These are phyloP conservation scores for Planiliza haematocheilus DNA, from an alignment of 2,113 vertebrate species.

Conservation along the genomic window DNA sequence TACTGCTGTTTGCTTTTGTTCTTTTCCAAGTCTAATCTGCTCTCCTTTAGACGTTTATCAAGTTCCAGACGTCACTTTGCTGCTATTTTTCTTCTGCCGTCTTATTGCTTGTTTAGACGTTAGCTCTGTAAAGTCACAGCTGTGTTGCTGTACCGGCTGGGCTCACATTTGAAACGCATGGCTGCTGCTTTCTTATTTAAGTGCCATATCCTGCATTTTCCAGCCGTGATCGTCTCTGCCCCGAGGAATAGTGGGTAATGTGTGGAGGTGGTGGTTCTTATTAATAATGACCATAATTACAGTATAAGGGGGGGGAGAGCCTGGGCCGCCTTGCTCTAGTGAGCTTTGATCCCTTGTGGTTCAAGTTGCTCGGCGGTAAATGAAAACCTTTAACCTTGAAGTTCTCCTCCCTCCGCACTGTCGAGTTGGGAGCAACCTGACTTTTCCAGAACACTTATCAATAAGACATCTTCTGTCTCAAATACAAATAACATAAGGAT, in stretches of 20 bases:
- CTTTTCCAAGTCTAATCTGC: constrained; percentile 57
- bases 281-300: constrained; percentile 74
- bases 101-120: constrained; percentile 21
- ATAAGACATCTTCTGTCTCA: background rate
- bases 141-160: background rate
- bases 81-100: constrained; percentile 11
- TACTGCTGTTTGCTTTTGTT: constrained; percentile 64
- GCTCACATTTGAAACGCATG: background rate
- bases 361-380: constrained; percentile 45
- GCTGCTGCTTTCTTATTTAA: constrained; percentile 6
- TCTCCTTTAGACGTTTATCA: constrained; percentile 62
- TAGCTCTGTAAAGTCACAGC: background rate
- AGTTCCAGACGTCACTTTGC: constrained; percentile 52
- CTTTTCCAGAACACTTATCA: constrained; percentile 6
- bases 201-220: background rate
- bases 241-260: constrained; percentile 49
- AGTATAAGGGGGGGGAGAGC: constrained; percentile 33
- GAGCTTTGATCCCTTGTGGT: constrained; percentile 60
- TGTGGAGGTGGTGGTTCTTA: constrained; percentile 59
- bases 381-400: constrained; percentile 37
- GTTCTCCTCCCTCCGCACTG: background rate
- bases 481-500: too few relatives aligned
- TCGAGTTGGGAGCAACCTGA: constrained; percentile 6
- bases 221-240: constrained; percentile 27
- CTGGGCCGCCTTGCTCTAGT: constrained; percentile 6